Percentiles rank a stretch among this genome's conserved stretches.
Evolutionary conservation across 2,113 vertebrate species (phyloP).

Genomic region (Crypturellus undulatus): DNA sequence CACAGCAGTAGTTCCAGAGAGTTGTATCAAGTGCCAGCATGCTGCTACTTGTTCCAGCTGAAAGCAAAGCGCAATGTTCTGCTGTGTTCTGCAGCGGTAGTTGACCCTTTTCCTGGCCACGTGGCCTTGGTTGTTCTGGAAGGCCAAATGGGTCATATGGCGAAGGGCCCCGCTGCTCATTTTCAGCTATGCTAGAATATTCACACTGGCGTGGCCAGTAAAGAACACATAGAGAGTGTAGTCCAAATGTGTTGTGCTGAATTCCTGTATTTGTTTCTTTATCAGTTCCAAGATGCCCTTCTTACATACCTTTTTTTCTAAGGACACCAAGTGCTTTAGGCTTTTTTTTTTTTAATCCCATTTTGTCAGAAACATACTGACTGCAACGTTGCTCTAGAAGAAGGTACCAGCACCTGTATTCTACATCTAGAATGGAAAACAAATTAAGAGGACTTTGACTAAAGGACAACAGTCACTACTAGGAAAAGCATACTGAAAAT

Average conservation of each 20-base stretch:
- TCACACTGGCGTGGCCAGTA: neutral
- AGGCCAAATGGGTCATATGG: neutral
- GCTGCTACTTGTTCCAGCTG: neutral
- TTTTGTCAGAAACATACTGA: neutral
- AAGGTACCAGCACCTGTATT: neutral
- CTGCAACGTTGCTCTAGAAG: neutral
- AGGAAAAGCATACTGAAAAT: neutral
- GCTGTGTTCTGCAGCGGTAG: neutral
- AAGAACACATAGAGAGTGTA: neutral
- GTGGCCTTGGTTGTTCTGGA: neutral
- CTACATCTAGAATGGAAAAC: neutral
- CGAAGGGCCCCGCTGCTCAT: neutral
- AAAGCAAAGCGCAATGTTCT: neutral
- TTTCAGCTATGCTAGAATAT: neutral
- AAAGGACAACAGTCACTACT: neutral
- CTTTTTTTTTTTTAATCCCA: neutral
- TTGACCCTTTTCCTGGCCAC: neutral
- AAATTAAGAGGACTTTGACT: neutral
- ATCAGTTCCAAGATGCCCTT: neutral
- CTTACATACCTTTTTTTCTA: neutral
- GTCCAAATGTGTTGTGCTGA: neutral
- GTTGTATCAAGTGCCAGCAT: neutral
- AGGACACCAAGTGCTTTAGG: neutral
- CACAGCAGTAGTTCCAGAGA: neutral
- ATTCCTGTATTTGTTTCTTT: neutral